Evolutionary conservation across 2,888 invertebrate genomes (phyloP).

Genomic region (Syrphus vitripennis): DNA sequence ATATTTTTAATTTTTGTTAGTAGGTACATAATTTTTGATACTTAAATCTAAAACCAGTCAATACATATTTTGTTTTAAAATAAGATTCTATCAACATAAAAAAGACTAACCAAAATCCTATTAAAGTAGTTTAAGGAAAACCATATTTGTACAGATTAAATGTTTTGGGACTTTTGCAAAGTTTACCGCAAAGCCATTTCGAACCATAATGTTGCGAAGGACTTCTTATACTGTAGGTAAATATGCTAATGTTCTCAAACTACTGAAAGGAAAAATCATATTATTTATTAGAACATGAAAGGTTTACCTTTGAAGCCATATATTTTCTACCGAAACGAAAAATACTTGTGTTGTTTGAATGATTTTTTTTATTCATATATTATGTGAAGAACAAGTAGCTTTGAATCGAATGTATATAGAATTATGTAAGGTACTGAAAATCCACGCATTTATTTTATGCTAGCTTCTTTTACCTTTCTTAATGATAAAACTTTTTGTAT

Average conservation of each 20-base stretch:
- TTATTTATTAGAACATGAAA: neutral
- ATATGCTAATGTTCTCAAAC: neutral
- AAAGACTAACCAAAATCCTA: neutral
- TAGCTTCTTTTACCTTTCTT: neutral
- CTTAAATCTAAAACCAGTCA: no score
- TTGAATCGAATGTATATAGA: neutral
- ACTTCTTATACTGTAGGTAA: neutral
- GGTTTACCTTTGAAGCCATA: neutral
- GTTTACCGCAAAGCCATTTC: neutral
- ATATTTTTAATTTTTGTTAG: no score
- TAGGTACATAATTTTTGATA: no score
- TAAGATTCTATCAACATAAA: no score
- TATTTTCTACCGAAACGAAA: neutral
- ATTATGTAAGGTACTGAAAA: neutral
- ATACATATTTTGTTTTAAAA: no score
- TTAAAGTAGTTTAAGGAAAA: neutral
- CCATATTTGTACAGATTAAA: neutral
- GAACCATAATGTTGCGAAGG: neutral
- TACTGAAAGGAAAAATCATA: neutral
- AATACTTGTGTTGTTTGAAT: neutral
- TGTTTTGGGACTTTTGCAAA: neutral
- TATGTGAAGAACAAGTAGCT: neutral
- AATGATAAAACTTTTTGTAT: neutral
- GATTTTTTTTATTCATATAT: neutral
- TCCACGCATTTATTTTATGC: neutral